Evolutionary conservation across 1,140 invertebrate species (phyloP), one percentile per base, ranked within the genome.

Genomic region (Colletes latitarsis): DNA sequence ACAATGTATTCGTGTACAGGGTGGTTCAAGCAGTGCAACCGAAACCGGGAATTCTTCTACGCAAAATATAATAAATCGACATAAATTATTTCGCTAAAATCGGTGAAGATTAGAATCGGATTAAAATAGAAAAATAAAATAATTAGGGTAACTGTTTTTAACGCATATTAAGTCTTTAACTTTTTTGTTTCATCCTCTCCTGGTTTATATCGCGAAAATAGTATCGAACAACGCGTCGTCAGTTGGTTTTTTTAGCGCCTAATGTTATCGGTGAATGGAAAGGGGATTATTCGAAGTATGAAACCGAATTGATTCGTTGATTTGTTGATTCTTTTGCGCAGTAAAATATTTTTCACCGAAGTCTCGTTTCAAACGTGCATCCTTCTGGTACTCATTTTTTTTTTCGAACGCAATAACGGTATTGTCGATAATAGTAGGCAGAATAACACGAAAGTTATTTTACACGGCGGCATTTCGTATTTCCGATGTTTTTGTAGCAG

Each of bases 401-500:
- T 67, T 53, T 63, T 14, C 6, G 14, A 41, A 14, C 21, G 30
- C 15, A 21, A 6, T 46, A 46, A 10, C 30, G 17, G 15, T 39
- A 46, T 60, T 19, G 3, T 39, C 52, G 15, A 17, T 74, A 66
- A 74, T n/a, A 52, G 30, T 41, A 41, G 49, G 55, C 30, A 5
- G 19, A 55, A 57, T 19, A 73, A 49, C 52, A 19, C 10, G 19
- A 55, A 79, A 73, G 77, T 73, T 79, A 73, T 63, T 66, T 79
- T 79, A 73, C 49, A 78, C 55, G 71, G 76, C 52, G 76, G 19
- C 46, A 64, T 55, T 55, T 39, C 49, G 57, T 60, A 78, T 73
- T 79, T 64, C 58, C 52, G 12, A 46, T 73, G 49, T 79, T 79
- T 79, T 73, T 79, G 60, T 57, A 79, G 68, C 52, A 57, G 60